Conservation (phyloP, 2,797 vertebrate species). For the Petrocephalus sullivani region DNA sequence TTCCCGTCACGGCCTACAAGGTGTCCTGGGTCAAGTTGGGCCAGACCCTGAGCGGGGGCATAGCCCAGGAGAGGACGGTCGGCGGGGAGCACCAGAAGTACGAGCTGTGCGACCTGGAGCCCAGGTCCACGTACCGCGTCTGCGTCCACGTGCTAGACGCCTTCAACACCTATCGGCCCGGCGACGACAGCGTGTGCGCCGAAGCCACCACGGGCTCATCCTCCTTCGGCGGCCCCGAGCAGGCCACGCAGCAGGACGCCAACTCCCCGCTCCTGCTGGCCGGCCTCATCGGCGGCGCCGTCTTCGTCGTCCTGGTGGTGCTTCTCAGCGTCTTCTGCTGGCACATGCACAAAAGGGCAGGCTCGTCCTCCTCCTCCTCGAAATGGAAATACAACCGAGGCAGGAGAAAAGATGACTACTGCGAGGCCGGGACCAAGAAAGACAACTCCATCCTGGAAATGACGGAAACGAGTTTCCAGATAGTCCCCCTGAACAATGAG, state of each 20-base stretch:
- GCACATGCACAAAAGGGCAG: conserved; percentile 96
- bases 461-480: conserved; percentile 99
- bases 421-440: conserved; percentile 97
- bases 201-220: conserved; percentile 81
- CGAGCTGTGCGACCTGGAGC: conserved; percentile 77
- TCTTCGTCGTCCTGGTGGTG: conserved; percentile 83
- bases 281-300: conserved; percentile 84
- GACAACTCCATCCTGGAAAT: conserved; percentile 99
- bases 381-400: conserved; percentile 99
- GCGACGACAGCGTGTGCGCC: conserved; percentile 86
- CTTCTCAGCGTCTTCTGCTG: conserved; percentile 83
- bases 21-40: conserved; percentile 95
- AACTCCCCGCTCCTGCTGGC: conserved; percentile 85
- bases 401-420: conserved; percentile 98
- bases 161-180: conserved; percentile 79
- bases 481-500: conserved; percentile 99
- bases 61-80: conserved; percentile 82
- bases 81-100: conserved; percentile 75
- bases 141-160: conserved; percentile 89
- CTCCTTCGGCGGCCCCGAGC: conserved; percentile 74
- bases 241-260: conserved; percentile 76
- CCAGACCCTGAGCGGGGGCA: conserved; percentile 82
- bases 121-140: conserved; percentile 87
- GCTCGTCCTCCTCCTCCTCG: conserved; percentile 75
- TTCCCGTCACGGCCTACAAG: conserved; percentile 86